phyloP scores from a whole-genome alignment of 2,113 vertebrate species.

The Mormyrus lacerda region DNA sequence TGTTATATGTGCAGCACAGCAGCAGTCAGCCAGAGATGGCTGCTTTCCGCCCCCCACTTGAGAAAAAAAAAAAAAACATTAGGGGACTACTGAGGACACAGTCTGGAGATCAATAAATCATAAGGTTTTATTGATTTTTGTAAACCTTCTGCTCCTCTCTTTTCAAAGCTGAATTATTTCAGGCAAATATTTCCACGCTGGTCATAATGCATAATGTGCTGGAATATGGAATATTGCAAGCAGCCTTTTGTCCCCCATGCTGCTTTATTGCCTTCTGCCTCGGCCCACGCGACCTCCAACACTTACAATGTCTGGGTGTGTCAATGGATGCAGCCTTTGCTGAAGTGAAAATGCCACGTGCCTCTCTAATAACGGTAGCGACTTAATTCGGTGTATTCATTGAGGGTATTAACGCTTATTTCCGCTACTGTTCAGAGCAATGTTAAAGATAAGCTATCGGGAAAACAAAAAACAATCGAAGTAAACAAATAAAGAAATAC shows the following conservation, averaged over 20 bases:
- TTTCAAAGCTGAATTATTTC: conserved; percentile 12
- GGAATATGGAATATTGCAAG: neutral
- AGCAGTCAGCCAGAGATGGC: neutral
- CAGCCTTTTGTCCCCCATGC: neutral
- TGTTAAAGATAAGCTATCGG: neutral
- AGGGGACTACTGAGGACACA: neutral
- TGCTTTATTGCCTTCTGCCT: neutral
- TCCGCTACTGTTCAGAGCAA: neutral
- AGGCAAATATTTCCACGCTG: neutral
- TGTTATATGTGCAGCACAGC: neutral
- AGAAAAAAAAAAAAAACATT: neutral
- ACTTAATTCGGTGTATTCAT: neutral
- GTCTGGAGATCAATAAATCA: conserved; percentile 10
- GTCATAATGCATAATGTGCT: neutral
- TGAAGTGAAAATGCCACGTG: neutral
- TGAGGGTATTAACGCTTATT: neutral
- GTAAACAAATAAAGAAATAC: neutral
- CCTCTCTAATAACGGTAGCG: neutral
- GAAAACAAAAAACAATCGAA: neutral
- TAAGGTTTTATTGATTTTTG: conserved; percentile 7
- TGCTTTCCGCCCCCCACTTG: neutral
- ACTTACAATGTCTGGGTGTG: neutral
- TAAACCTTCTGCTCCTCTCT: conserved; percentile 9
- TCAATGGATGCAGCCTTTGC: neutral
- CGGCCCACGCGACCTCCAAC: neutral